A percentile compares a stretch with the other conserved stretches of the same genome.
Evolutionary conservation across 2,797 vertebrate genomes (phyloP).

Genomic region (Anolis apletophallus): DNA sequence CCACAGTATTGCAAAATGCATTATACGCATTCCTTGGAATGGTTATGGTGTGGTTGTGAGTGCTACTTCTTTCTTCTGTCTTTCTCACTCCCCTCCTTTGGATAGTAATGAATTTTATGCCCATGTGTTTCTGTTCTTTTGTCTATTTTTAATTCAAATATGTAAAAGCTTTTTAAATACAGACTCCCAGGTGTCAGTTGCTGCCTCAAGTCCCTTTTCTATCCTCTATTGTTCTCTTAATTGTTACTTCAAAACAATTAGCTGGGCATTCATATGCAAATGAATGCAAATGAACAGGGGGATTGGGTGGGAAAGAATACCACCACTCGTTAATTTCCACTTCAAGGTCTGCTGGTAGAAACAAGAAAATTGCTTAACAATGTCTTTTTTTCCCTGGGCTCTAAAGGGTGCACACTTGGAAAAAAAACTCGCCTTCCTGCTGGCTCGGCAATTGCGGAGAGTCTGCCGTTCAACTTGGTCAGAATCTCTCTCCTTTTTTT

Average conservation of each 20-base stretch:
- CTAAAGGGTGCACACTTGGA: constrained; percentile 62
- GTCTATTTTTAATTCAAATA: constrained; percentile 82
- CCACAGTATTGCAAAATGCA: background rate
- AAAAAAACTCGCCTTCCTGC: constrained; percentile 64
- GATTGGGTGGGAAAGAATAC: constrained; percentile 75
- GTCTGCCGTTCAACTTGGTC: constrained; percentile 61
- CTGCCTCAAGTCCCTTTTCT: constrained; percentile 79
- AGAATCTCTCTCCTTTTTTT: constrained; percentile 49
- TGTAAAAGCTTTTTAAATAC: constrained; percentile 82
- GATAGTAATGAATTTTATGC: constrained; percentile 72
- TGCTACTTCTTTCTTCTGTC: background rate
- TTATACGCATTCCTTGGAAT: constrained; percentile 28
- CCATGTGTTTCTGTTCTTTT: constrained; percentile 75
- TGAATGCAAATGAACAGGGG: constrained; percentile 77
- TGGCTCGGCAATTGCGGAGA: constrained; percentile 70
- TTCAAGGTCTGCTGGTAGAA: constrained; percentile 79
- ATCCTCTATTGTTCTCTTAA: constrained; percentile 84
- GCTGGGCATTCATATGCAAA: constrained; percentile 84
- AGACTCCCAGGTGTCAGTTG: constrained; percentile 83
- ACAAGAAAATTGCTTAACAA: constrained; percentile 74
- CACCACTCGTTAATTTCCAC: constrained; percentile 80
- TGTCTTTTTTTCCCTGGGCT: constrained; percentile 66
- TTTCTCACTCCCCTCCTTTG: constrained; percentile 40
- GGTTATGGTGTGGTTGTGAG: constrained; percentile 39
- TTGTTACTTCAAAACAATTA: constrained; percentile 87